These are phyloP conservation scores for Andrena marginata DNA, from an alignment of 2,888 invertebrate genomes.

Conservation along the genomic window DNA sequence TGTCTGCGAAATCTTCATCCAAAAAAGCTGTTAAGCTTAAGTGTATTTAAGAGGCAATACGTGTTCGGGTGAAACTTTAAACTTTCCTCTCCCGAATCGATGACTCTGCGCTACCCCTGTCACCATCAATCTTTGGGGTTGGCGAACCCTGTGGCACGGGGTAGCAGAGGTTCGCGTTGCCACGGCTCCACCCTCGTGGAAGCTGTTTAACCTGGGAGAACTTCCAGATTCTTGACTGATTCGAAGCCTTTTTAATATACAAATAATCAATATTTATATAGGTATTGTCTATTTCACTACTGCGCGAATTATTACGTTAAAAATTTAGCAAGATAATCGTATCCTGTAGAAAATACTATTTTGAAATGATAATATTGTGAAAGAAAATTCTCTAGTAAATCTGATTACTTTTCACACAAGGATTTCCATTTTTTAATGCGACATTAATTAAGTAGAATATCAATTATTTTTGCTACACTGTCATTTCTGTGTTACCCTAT, in stretches of 20 bases:
- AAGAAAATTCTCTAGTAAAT: no score
- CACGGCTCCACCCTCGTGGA: constrained; percentile 19
- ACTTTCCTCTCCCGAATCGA: constrained; percentile 72
- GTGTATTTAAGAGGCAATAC: constrained; percentile 67
- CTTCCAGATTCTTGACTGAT: neutral
- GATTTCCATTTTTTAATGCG: no score
- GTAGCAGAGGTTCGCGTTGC: constrained; percentile 45
- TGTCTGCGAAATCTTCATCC: neutral
- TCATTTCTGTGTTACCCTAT: no score
- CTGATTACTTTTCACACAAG: no score
- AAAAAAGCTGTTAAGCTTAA: constrained; percentile 54
- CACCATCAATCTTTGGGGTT: constrained; percentile 77
- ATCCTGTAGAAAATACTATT: no score
- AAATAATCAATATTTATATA: neutral
- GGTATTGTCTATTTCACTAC: no score
- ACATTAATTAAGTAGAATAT: no score
- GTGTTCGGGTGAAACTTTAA: constrained; percentile 69
- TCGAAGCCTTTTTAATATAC: neutral
- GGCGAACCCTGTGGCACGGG: constrained; percentile 43
- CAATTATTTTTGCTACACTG: no score
- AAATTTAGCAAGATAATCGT: no score
- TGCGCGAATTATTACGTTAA: no score
- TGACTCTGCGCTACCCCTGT: constrained; percentile 74
- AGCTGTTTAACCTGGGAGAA: constrained; percentile 35
- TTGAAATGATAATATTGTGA: no score